Base-by-base conservation (phyloP, 2,888 invertebrate genomes). In the Tanytarsus gracilentus region DNA sequence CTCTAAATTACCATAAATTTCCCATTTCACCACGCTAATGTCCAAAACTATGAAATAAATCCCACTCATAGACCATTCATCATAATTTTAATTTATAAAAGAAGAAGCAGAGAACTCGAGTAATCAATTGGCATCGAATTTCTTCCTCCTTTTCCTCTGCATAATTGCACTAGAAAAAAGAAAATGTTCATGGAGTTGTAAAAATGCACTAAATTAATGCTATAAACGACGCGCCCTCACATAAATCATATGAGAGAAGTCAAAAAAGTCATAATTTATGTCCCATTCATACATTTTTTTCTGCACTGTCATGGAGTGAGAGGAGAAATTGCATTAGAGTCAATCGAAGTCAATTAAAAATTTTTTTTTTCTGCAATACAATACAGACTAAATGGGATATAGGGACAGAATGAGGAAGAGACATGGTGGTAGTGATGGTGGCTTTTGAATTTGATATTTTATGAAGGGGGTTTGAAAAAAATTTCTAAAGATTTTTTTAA, bases 321-420 rank as follows among this genome's bases (percentile, higher is more conserved):
- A 44, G 23, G 23, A 40, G 21, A 40, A 18, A 44, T 44, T 44
- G 18, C 44, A 44, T 44, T 44, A 44, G 21, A 49, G 27, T 49
- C 49, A 49, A 49, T 49, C n/a, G 49, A 18, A 52, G 52, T 52
- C 52, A 52, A 52, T 52, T 52, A 52, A 52, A 52, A 21, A 14
- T 49, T 49, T 49, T 25, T 48, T 48, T 49, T 49, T 49, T n/a
- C n/a, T 49, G 49, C 49, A 49, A 49, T 27, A 49, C 49, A 49
- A 49, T 49, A 49, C 26, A n/a, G n/a, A n/a, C n/a, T n/a, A n/a
- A n/a, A n/a, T n/a, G n/a, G n/a, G n/a, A n/a, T n/a, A n/a, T n/a
- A n/a, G n/a, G n/a, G n/a, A n/a, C n/a, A n/a, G n/a, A n/a, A n/a
- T n/a, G n/a, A n/a, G n/a, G 26, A 49, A 26, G 49, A 44, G 44